Conservation (phyloP, 1,140 invertebrate genomes). For the Drosophila bifasciata region DNA sequence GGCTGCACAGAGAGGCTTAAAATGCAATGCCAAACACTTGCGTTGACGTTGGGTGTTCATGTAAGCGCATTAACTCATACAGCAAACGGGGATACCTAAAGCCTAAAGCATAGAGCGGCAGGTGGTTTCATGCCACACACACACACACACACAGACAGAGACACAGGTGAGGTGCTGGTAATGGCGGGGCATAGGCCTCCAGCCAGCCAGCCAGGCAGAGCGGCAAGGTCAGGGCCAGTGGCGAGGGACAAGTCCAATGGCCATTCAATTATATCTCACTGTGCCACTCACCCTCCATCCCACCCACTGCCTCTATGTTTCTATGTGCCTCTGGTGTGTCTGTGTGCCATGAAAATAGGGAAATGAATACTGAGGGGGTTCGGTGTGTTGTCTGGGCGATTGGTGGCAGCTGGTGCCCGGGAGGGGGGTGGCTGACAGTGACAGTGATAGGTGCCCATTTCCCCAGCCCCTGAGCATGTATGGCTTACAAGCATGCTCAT, state of each 20-base stretch:
- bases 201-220: no score
- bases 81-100: conserved; percentile 13
- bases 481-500: conserved; percentile 16
- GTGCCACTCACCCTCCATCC: no score
- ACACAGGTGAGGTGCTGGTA: not conserved
- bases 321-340: no score
- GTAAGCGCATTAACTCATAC: conserved; percentile 73
- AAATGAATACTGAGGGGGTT: no score
- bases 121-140: not conserved
- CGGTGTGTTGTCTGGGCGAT: no score
- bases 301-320: no score
- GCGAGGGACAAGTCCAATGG: conserved; percentile 33
- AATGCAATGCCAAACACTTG: conserved; percentile 77
- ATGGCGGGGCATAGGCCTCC: not conserved
- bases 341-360: no score
- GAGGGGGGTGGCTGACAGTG: no score
- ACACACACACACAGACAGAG: not conserved
- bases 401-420: no score
- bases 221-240: conserved; percentile 38
- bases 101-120: conserved; percentile 1
- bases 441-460: not conserved
- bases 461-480: not conserved
- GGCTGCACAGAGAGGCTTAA: conserved; percentile 59
- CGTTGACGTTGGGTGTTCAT: conserved; percentile 50
- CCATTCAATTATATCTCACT: conserved; percentile 33